Percentiles rank a stretch among this genome's conserved stretches.
Conservation (phyloP, 2,113 vertebrate species). For the Sialia sialis region DNA sequence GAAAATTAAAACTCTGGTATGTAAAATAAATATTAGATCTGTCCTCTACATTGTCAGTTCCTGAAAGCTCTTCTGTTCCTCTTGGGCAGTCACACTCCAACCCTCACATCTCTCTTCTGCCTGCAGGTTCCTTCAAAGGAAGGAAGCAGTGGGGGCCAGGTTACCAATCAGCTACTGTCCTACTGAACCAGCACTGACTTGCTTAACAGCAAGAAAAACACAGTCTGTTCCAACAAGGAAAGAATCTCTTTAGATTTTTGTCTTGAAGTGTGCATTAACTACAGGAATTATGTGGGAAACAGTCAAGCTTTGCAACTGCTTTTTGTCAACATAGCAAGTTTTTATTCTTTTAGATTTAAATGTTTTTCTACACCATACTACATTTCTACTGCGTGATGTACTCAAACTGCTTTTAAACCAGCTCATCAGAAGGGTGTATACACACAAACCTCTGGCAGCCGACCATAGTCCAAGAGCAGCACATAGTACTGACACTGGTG, state of each 20-base stretch:
- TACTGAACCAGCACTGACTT: neutral
- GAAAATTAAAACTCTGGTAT: neutral
- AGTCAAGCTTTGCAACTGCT: neutral
- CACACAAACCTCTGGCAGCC: neutral
- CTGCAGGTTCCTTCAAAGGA: neutral
- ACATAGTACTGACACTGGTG: neutral
- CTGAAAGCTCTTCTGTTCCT: neutral
- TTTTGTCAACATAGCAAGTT: neutral
- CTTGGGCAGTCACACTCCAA: neutral
- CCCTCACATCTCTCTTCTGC: neutral
- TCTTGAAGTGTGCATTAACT: neutral
- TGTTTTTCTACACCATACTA: neutral
- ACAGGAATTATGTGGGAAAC: neutral
- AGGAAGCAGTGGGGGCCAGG: neutral
- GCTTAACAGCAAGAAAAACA: neutral
- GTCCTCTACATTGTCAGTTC: neutral
- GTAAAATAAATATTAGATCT: neutral
- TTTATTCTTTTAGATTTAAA: neutral
- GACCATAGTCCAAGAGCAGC: neutral
- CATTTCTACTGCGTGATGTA: neutral
- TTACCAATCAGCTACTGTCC: neutral
- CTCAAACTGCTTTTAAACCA: neutral
- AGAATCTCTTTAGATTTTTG: neutral
- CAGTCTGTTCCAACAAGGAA: neutral
- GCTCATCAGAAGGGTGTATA: neutral